Base-by-base conservation (phyloP, 2,888 invertebrate genomes). In the Scotopteryx bipunctaria region DNA sequence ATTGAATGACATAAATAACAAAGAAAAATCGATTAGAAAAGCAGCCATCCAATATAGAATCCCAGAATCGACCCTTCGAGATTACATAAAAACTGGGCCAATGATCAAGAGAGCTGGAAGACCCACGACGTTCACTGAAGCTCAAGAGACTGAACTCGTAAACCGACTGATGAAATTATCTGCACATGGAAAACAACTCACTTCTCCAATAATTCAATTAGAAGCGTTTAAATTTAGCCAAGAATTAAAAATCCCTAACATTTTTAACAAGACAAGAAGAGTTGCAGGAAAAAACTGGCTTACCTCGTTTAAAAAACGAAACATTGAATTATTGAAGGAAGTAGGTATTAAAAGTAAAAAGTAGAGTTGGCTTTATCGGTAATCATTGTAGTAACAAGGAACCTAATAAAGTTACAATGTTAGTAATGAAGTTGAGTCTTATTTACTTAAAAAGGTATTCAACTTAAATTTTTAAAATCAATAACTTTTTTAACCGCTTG, bases 21-120 rank as follows among this genome's bases (percentile, higher is more conserved):
- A 19, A 8, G 14, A n/a, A 9, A 5, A 32, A 1, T 21, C 31
- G 3, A 19, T 2, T 5, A 0, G 9, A 3, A 21, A n/a, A 15
- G 42, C 42, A 8, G 1, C 32, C 14, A 8, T 3, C 9, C 3
- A 3, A 8, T 42, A 31, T 14, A 32, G 19, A n/a, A 15, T 42
- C 2, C 42, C 42, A 5, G 21, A n/a, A 14, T 5, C 21, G 1
- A 23, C 32, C 6, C 32, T 42, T 9, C 14, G 21, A 3, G 5
- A 16, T 1, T 15, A 21, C 16, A 2, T 43, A 43, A 15, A 43
- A 15, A 43, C 13, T 33, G 43, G 43, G 4, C 14, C 15, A 23
- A 11, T 23, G n/a, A 6, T 5, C 23, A 33, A 33, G 1, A 43
- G 1, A 3, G 2, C 16, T 2, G 43, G 43, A 16, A 43, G 33